These are phyloP conservation scores for Drosophila suboccidentalis DNA, from an alignment of 2,888 invertebrate species.

Conservation along the genomic window DNA sequence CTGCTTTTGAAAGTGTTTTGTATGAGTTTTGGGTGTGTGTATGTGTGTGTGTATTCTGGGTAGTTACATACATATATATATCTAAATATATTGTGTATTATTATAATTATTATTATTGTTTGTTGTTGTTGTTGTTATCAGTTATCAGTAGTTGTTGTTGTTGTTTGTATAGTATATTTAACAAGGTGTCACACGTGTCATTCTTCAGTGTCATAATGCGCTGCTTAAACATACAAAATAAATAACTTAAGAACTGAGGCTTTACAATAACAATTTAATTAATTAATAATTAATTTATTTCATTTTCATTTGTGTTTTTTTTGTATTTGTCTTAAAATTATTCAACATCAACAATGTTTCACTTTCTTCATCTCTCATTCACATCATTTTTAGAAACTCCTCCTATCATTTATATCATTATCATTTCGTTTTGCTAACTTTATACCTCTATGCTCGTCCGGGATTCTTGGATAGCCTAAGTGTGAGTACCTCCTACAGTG, in stretches of 20 bases:
- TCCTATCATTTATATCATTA: constrained; percentile 1
- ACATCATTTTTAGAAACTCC: constrained; percentile 18
- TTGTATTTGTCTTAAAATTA: constrained; percentile 70
- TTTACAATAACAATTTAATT: constrained; percentile 78
- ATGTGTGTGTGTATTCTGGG: constrained; percentile 13
- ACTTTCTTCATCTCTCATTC: constrained; percentile 12
- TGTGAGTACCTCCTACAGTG: neutral
- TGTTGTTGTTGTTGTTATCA: constrained; percentile 35
- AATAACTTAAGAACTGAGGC: constrained; percentile 77
- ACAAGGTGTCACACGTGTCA: constrained; percentile 61
- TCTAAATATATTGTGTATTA: constrained; percentile 15
- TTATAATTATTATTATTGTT: constrained; percentile 44
- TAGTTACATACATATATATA: constrained; percentile 23
- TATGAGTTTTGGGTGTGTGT: constrained; percentile 27
- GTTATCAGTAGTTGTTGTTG: constrained; percentile 35
- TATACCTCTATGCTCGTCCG: constrained; percentile 24
- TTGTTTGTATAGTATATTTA: constrained; percentile 57
- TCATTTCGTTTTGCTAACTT: constrained; percentile 37
- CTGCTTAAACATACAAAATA: constrained; percentile 78
- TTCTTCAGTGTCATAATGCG: constrained; percentile 65
- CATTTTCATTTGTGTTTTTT: constrained; percentile 40
- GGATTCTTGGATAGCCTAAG: constrained; percentile 3
- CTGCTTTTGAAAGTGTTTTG: constrained; percentile 14
- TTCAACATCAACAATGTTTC: constrained; percentile 78
- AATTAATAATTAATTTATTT: constrained; percentile 39